Conservation (phyloP, 23 tunicate species). For the Halocynthia aurantium region DNA sequence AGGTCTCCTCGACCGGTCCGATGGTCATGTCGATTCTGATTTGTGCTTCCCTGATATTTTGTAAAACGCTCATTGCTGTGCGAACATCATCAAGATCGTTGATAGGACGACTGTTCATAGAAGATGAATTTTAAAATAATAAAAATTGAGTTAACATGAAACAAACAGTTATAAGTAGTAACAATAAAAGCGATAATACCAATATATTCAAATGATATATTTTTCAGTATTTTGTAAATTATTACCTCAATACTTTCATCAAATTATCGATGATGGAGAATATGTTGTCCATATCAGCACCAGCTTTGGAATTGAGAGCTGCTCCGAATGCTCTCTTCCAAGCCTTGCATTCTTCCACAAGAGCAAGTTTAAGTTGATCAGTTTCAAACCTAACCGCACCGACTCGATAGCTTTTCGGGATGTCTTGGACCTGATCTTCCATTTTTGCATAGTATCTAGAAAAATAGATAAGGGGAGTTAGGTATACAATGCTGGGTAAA, state of each 20-base stretch:
- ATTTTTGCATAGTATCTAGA: slow-evolving; percentile 63
- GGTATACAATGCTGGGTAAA: too few species aligned
- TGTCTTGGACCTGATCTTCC: slow-evolving; percentile 61
- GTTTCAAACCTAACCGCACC: slow-evolving; percentile 81
- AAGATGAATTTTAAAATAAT: too few species aligned
- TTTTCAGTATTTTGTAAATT: neutral
- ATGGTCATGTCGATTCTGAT: slow-evolving; percentile 84
- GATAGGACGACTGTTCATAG: slow-evolving; percentile 59
- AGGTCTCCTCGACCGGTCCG: slow-evolving; percentile 77
- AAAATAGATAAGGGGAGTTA: too few species aligned
- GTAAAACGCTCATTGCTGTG: slow-evolving; percentile 66
- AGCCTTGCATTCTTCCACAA: slow-evolving; percentile 76
- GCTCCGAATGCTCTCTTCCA: slow-evolving; percentile 90
- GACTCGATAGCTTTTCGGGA: slow-evolving; percentile 57
- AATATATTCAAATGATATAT: neutral
- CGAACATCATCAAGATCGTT: slow-evolving; percentile 85
- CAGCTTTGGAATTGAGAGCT: slow-evolving; percentile 75
- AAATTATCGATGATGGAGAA: slow-evolving; percentile 58
- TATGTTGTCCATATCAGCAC: slow-evolving; percentile 71
- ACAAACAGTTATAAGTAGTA: too few species aligned
- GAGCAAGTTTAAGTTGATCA: slow-evolving; percentile 63
- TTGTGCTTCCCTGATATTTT: slow-evolving; percentile 74
- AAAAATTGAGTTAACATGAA: too few species aligned
- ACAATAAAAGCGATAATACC: too few species aligned
- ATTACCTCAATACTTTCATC: slow-evolving; percentile 51